Base-by-base conservation (phyloP, 2,797 vertebrate species). In the Bufotes viridis region DNA sequence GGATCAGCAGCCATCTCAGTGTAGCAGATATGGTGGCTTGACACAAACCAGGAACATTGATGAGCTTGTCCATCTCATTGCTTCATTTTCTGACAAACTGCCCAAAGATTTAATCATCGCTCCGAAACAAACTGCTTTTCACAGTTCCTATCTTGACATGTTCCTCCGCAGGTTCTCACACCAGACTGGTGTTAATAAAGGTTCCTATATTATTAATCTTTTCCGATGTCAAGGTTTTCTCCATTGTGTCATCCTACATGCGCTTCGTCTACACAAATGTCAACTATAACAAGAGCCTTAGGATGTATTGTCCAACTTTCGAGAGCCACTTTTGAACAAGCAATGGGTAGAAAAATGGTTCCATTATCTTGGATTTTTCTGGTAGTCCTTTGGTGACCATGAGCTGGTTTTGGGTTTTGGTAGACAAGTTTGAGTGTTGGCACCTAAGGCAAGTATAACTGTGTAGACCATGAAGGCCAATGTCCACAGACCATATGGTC, bases 51-150 rank as follows among this genome's bases (percentile, higher is more conserved):
- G 78, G 78, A 60, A 29, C 29, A 42, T 18, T 60, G 78, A 61
- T 81, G 78, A 60, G 58, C 57, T 61, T 81, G 57, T 81, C 55
- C 78, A 63, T 61, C 78, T 81, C 26, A 0, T 58, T 1, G 57
- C 78, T 61, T 81, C 78, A 78, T 78, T n/a, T 78, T 78, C 49
- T 78, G 75, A 78, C 75, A 78, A 78, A 78, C 15, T 78, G 51
- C 12, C 75, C 13, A 55, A 55, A 78, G 75, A 53, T 55, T 78
- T 78, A 49, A 55, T 78, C 75, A 51, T 78, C 75, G 55, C 51
- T 78, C 17, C 22, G 2, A 24, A n/a, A 78, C 22, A 0, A 78
- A 53, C 42, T 61, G 34, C 78, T 80, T 18, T 24, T 80, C 58
- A 42, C 24, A 34, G 78, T 58, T 29, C 15, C 29, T 78, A 78